Evolutionary conservation across 2,113 vertebrate species (phyloP), one percentile per base, ranked within the genome.

Genomic region (Ranitomeya imitator): DNA sequence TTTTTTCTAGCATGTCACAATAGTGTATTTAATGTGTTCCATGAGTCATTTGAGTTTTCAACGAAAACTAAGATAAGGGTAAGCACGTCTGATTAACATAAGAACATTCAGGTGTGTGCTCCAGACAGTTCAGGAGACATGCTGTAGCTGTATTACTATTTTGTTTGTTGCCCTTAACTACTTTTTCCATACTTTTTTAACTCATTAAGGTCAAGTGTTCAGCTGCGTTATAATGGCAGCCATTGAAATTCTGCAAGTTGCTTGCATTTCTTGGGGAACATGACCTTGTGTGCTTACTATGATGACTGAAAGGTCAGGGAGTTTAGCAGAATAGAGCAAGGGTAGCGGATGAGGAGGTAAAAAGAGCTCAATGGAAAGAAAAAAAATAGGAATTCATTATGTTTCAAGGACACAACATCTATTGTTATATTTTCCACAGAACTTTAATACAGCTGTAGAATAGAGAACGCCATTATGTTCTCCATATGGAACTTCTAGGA

Each of bases 401-500:
- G 57, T 81, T 61, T 81, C 23, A 81, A 81, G 79, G 79, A 63
- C 79, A 45, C 18, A 3, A 37, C 26, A 19, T 60, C 79, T 54
- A 26, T 83, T 83, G 61, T 67, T 54, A 23, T 16, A 37, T 14
- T 21, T 3, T 21, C 19, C 19, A 18, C 19, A 31, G 37, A 51
- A 7, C 71, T 3, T 76, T 18, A 76, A 76, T 21, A 14, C 37
- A 51, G 45, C 15, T 26, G 19, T 18, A 19, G 16, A 76, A 12
- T 18, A 73, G 71, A 74, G 18, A 52, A 76, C 16, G 19, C 16
- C 52, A 52, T 76, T 76, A 45, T 76, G 3, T 52, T 21, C 3
- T 52, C 31, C 71, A 74, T 16, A 18, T 7, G 45, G 31, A 74
- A 45, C 31, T 45, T 74, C 71, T 37, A 1, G 69, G 26, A 73